These are phyloP conservation scores for Sebastes kiyomatsui DNA, from an alignment of 2,797 vertebrate genomes.

Conservation along the genomic window DNA sequence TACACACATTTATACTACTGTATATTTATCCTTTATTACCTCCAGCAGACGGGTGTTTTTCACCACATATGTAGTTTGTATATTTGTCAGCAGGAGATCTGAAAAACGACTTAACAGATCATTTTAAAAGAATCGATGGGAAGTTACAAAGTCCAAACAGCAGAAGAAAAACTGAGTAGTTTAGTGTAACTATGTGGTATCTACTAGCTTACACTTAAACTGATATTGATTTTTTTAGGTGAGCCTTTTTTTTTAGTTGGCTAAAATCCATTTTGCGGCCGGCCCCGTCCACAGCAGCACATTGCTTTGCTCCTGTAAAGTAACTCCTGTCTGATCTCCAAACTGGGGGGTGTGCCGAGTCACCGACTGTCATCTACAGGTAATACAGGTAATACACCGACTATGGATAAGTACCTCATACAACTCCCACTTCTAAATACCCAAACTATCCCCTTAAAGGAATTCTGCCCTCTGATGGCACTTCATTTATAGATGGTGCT, in stretches of 20 bases:
- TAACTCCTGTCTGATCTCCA: too few relatives aligned
- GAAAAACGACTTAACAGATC: neutral
- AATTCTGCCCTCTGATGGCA: neutral
- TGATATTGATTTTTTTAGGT: too few relatives aligned
- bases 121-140: neutral
- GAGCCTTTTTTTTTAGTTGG: too few relatives aligned
- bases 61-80: neutral
- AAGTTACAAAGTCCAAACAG: neutral
- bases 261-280: too few relatives aligned
- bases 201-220: neutral
- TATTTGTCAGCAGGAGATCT: neutral
- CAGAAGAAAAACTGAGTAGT: neutral
- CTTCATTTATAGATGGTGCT: neutral
- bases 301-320: too few relatives aligned
- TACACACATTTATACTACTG: slow-evolving; percentile 7
- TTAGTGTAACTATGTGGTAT: neutral
- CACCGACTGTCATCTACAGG: too few relatives aligned
- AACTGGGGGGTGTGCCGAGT: too few relatives aligned
- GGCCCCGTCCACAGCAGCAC: too few relatives aligned
- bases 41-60: neutral
- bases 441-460: too few relatives aligned
- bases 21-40: neutral
- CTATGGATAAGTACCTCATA: too few relatives aligned
- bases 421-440: too few relatives aligned
- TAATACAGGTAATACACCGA: too few relatives aligned